Percentiles rank a stretch among this genome's conserved stretches.
Evolutionary conservation across 2,797 vertebrate genomes (phyloP).

Genomic region (Helicolenus hilgendorfi): DNA sequence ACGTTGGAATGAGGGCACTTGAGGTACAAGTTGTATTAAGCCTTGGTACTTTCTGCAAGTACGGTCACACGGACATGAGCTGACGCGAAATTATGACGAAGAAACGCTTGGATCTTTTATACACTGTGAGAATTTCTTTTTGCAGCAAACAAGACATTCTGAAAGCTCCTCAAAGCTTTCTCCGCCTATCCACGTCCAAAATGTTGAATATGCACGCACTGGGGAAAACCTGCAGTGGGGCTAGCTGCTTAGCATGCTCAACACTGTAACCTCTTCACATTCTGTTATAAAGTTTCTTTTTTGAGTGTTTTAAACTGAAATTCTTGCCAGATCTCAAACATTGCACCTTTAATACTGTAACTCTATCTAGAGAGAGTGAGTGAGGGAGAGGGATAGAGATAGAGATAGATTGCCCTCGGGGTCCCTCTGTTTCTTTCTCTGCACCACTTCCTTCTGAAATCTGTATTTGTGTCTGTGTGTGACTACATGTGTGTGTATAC

Average conservation of each 20-base stretch:
- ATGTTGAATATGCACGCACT: too few relatives aligned
- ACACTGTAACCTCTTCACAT: not conserved
- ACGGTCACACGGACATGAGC: too few relatives aligned
- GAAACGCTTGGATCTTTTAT: too few relatives aligned
- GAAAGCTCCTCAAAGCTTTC: too few relatives aligned
- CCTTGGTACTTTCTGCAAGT: too few relatives aligned
- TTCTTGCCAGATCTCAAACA: not conserved
- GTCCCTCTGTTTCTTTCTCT: constrained; percentile 34
- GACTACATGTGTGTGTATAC: not conserved
- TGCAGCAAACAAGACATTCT: too few relatives aligned
- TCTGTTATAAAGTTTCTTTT: not conserved
- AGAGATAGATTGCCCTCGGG: constrained; percentile 13
- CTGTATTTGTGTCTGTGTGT: constrained; percentile 23
- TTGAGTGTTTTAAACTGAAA: not conserved
- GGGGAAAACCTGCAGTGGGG: too few relatives aligned
- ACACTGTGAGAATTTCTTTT: too few relatives aligned
- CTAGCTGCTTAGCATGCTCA: not conserved
- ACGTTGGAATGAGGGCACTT: too few relatives aligned
- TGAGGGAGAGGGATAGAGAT: not conserved
- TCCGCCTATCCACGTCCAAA: too few relatives aligned
- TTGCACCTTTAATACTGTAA: not conserved
- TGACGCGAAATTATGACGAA: too few relatives aligned
- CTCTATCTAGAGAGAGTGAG: not conserved
- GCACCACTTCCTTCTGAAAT: constrained; percentile 22
- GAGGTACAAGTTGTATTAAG: not conserved